Conservation (phyloP, 2,797 vertebrate genomes). For the Hippoglossus hippoglossus region DNA sequence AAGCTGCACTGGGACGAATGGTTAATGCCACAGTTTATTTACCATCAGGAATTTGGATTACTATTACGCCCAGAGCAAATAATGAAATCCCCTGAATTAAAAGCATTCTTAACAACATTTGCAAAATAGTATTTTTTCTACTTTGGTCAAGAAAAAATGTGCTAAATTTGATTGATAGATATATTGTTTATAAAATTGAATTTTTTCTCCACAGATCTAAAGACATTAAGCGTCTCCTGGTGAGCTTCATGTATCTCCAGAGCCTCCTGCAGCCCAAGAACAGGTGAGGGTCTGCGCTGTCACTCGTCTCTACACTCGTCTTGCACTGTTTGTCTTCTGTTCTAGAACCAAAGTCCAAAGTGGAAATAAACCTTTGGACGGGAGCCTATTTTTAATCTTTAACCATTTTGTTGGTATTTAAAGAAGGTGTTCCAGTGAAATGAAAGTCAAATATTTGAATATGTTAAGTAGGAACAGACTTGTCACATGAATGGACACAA, state of each 20-base stretch:
- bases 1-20: not conserved
- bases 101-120: too few relatives aligned
- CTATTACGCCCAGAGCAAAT: not conserved
- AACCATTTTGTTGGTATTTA: not conserved
- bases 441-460: conserved; percentile 12
- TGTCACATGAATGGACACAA: not conserved
- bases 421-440: not conserved
- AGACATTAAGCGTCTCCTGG: conserved; percentile 95
- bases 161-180: not conserved
- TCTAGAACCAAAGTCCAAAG: not conserved
- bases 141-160: not conserved
- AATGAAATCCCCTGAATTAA: not conserved
- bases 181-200: too few relatives aligned
- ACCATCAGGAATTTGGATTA: not conserved
- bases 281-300: conserved; percentile 81
- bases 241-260: conserved; percentile 98
- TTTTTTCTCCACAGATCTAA: conserved; percentile 85
- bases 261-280: conserved; percentile 97
- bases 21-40: not conserved
- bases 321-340: not conserved
- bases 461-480: not conserved
- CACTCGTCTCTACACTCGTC: not conserved
- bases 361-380: not conserved
- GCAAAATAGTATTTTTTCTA: too few relatives aligned
- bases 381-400: not conserved